Base-by-base conservation (phyloP, 2,888 invertebrate genomes). In the Osmoderma eremita region DNA sequence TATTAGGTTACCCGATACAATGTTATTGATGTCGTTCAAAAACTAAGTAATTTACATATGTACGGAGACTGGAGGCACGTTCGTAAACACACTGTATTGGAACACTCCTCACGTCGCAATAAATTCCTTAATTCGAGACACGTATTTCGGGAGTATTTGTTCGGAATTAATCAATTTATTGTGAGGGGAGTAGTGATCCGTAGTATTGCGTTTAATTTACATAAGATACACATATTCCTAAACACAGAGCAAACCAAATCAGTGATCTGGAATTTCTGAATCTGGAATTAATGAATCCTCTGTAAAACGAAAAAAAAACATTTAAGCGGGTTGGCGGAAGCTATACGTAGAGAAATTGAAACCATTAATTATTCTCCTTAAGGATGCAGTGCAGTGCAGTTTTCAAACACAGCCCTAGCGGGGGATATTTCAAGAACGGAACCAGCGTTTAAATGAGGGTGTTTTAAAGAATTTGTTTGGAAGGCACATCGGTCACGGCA, bases 401-500 rank as follows among this genome's bases (percentile, higher is more conserved):
- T 53, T 42, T 42, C 41, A 45, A 42, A 53, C 36, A 22, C 17
- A 64, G 49, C 39, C 63, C 22, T 63, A 50, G 49, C 49, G 24
- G 50, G 10, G 51, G 17, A 39, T 63, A 50, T 50, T 63, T 63
- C 63, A 50, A 63, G 51, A 50, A 48, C 38, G 63, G 17, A 49
- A 15, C 24, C 13, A 50, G 50, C 50, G 45, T 45, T 30, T 36
- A 61, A 61, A 61, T 17, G 58, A 61, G 58, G 58, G 58, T 61
- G 58, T 67, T 54, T 63, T 67, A 8, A 18, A 67, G 56, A 63
- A 63, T 67, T 69, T 67, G 62, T 48, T 58, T 53, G 67, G 53
- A 66, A 70, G 49, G 63, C 56, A 58, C 56, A 67, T 68, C 68
- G 67, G 69, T 71, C 62, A 67, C 66, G 70, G 63, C 64, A 65